A percentile compares a stretch with the other conserved stretches of the same genome.
These are phyloP conservation scores for Tragopan temminckii DNA, from an alignment of 2,797 vertebrate species.

Conservation along the genomic window DNA sequence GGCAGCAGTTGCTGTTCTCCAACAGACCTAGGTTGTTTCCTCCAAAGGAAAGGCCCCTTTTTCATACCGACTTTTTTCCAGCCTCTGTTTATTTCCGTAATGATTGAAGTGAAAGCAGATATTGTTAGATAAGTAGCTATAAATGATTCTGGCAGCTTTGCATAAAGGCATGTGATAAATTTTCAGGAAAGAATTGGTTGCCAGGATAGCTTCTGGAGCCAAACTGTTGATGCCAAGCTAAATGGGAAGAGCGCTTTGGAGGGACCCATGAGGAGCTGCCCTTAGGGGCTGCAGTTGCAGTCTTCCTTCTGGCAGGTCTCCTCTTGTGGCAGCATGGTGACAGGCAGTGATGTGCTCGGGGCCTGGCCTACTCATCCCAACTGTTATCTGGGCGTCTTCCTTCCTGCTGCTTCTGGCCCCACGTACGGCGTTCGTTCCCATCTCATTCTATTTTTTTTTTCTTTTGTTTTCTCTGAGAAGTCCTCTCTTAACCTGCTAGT, in stretches of 20 bases:
- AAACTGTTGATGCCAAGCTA: background rate
- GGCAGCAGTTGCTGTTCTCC: background rate
- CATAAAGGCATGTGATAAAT: constrained; percentile 37
- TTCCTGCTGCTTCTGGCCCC: background rate
- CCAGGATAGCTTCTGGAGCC: constrained; percentile 44
- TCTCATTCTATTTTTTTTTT: background rate
- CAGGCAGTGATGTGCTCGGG: accelerated
- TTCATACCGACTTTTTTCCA: constrained; percentile 6
- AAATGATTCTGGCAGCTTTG: constrained; percentile 59
- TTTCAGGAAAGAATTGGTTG: constrained; percentile 32
- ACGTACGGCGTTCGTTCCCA: background rate
- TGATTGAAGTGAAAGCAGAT: constrained; percentile 46
- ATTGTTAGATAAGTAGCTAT: constrained; percentile 55
- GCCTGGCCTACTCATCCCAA: background rate
- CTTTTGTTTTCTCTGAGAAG: background rate
- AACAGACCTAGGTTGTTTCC: background rate
- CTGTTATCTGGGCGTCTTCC: background rate
- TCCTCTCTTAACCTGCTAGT: background rate
- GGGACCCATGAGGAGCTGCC: background rate
- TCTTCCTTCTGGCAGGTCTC: background rate
- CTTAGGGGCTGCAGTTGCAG: background rate
- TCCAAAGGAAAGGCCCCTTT: background rate
- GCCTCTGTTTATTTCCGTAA: constrained; percentile 48
- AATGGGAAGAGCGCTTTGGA: background rate
- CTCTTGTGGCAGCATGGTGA: accelerated